Evolutionary conservation across 2,113 vertebrate species (phyloP), one percentile per base, ranked within the genome.

Genomic region (Hippoglossus stenolepis): DNA sequence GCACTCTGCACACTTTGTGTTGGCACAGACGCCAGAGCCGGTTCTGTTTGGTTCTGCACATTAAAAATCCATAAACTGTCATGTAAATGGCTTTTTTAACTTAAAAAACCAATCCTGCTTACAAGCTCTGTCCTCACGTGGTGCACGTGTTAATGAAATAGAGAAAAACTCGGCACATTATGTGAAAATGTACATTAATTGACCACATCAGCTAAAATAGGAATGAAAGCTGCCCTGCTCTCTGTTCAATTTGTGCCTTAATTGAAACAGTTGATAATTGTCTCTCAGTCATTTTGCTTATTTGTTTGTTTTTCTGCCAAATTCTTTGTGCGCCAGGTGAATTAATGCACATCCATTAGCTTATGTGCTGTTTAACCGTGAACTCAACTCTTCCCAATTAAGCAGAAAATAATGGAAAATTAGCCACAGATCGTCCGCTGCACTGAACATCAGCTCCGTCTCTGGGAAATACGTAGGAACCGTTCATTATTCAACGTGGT

Each of bases 181-280:
- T 83, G 64, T 75, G 13, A 62, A 77, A 83, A 76, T 63, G 71
- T 24, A 17, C 45, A 51, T 65, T 70, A 85, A 87, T 87, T 86
- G 70, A 70, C 70, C 59, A 54, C 61, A 64, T 67, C 21, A 61
- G 26, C 63, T 87, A 31, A 70, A 69, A 84, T 5, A 26, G 65
- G 66, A 72, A 75, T 47, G 17, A 64, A 85, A 70, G 74, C 20
- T 24, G 49, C 65, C 18, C 56, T 45, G 58, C 56, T 67, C 54
- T 11, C 38, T 65, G 28, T 74, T 77, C 77, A 84, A 65, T 24
- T 87, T 85, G 61, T 67, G 57, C 70, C 70, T 77, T 45, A 65
- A 68, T 89, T 79, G n/a, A 89, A 87, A 86, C 82, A 71, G 31
- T n/a, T 35, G 40, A 79, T 91, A 87, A 90, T 91, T 81, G 72